phyloP scores from a whole-genome alignment of 2,797 vertebrate genomes.

The Tolypeutes matacus region DNA sequence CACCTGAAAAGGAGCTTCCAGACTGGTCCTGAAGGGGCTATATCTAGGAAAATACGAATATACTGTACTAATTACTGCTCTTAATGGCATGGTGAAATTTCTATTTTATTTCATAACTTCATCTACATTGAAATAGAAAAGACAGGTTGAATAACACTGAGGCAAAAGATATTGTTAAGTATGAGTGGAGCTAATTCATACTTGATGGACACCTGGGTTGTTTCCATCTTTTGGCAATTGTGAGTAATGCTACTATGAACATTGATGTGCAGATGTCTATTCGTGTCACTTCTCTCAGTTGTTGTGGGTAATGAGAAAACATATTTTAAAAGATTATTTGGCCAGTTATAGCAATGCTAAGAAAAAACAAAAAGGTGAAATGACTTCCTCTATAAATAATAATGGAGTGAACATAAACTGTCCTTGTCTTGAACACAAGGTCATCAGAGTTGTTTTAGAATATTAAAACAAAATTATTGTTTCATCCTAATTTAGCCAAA shows the following conservation, averaged over 20 bases:
- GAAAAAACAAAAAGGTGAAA: not conserved
- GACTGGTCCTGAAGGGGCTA: not conserved
- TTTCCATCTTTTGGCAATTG: too few species aligned
- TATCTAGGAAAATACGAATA: not conserved
- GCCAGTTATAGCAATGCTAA: not conserved
- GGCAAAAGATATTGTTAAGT: constrained; percentile 6
- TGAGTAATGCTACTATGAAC: too few species aligned
- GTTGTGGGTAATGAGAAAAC: constrained; percentile 8
- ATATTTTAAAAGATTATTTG: constrained; percentile 3
- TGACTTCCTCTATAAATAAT: not conserved
- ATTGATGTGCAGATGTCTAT: too few species aligned
- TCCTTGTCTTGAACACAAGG: constrained; percentile 48
- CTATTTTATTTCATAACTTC: constrained; percentile 40
- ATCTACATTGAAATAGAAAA: constrained; percentile 2
- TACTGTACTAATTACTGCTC: not conserved
- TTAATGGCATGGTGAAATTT: not conserved
- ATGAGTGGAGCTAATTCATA: constrained; percentile 15
- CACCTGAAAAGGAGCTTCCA: not conserved
- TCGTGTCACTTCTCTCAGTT: too few species aligned
- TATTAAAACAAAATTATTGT: constrained; percentile 5
- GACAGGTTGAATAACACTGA: not conserved
- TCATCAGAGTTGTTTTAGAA: not conserved
- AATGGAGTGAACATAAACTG: not conserved
- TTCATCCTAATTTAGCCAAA: constrained; percentile 56
- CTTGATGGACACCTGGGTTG: too few species aligned